Evolutionary conservation across 30 jellyfish, hydroid and myxozoan species (phyloP).

Genomic region (Aurelia sp.): DNA sequence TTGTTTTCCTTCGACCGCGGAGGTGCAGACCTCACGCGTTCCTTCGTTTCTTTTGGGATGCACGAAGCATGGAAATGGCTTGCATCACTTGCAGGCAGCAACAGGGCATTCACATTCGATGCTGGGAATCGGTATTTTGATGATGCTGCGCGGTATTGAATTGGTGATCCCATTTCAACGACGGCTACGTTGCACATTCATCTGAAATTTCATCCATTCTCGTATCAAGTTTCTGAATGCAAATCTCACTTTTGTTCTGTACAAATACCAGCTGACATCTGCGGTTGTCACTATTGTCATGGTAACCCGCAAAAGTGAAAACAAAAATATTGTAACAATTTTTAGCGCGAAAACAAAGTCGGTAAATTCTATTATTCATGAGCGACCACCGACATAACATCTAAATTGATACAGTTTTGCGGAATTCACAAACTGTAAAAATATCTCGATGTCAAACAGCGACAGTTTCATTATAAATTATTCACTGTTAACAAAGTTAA

Average conservation of each 20-base stretch:
- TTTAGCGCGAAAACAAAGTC: no score
- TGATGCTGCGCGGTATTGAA: slow-evolving; percentile 56
- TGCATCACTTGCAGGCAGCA: slow-evolving; percentile 27
- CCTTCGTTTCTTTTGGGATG: slow-evolving; percentile 83
- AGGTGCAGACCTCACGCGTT: slow-evolving; percentile 87
- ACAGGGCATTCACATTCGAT: slow-evolving; percentile 60
- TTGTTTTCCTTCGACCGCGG: slow-evolving; percentile 72
- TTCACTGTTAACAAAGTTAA: no score
- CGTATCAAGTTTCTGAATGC: no score
- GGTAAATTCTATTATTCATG: no score
- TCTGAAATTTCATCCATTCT: no score
- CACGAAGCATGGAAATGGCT: slow-evolving; percentile 81
- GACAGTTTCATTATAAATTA: no score
- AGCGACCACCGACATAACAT: no score
- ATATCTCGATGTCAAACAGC: no score
- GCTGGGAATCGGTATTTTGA: slow-evolving; percentile 62
- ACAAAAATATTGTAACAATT: neutral
- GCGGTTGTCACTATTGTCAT: neutral
- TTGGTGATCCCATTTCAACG: slow-evolving; percentile 65
- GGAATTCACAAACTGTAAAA: no score
- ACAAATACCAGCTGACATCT: no score
- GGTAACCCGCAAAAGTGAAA: neutral
- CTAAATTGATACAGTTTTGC: no score
- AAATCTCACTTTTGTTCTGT: neutral
- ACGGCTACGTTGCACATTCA: no score